Evolutionary conservation across 2,113 vertebrate species (phyloP), one percentile per base, ranked within the genome.

Genomic region (Phyllostomus hastatus): DNA sequence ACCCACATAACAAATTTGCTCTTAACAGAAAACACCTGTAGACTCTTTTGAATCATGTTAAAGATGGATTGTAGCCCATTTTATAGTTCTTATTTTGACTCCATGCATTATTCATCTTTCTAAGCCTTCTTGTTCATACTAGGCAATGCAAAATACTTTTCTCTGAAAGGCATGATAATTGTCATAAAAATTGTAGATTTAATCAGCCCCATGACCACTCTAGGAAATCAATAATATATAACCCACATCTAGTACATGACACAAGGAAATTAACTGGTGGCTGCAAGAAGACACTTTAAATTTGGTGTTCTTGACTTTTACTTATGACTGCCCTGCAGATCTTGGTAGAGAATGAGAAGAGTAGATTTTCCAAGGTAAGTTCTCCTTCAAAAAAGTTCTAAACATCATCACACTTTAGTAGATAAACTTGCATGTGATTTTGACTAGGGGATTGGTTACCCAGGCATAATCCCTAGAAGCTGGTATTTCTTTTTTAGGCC

Each of bases 21-120:
- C 22, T 83, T 93, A 94, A 79, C 57, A 80, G 69, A 94, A 97
- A 93, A 95, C 82, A 97, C 82, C 92, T 96, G 78, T 97, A 92
- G 81, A 85, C 70, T 84, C 75, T 81, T 93, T 79, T 70, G 88
- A 89, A 12, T 88, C 66, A 35, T 67, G 75, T 94, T 90, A 24
- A 79, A 70, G 88, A 91, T 96, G 91, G 59, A 72, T 69, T 61
- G 35, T 28, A 87, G 85, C 88, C 85, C 54, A 52, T 92, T 95
- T 88, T 64, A 7, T 92, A 91, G 86, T 90, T 97, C 81, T 97
- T 94, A 89, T 88, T 96, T 97, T 91, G 48, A 82, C 52, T 52
- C 16, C 54, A 73, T 96, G 80, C 10, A 85, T 94, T 94, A 95
- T 97, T 95, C 82, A 91, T 96, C 69, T 89, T 94, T 78, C 26